Base-by-base conservation (phyloP, 2,113 vertebrate genomes). In the Cheirogaleus medius region DNA sequence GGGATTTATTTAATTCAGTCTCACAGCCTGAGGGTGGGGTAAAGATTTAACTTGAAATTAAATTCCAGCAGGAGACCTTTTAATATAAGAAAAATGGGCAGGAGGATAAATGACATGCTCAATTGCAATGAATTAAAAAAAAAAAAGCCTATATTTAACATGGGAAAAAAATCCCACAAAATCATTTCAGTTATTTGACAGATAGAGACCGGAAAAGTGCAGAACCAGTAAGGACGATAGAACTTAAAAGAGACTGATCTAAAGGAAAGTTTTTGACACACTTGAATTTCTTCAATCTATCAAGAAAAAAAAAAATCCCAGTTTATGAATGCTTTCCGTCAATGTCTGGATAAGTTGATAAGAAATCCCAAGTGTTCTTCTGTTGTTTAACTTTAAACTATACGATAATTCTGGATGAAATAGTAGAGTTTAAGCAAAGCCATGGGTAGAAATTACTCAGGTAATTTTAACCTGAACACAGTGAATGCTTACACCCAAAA, bases 21-120 rank as follows among this genome's bases (percentile, higher is more conserved):
- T 98, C 94, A 96, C 95, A 98, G 97, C 91, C 97, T 97, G 96
- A 97, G 97, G 94, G 93, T 81, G 96, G 97, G 91, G 93, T 96
- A 49, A 98, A 98, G 69, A 97, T 97, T 98, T 98, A 98, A 97
- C 94, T 98, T 85, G 98, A 98, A 98, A 99, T 98, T 98, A 98
- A 98, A 98, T 98, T 98, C 92, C 97, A 98, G 76, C 84, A 98
- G 97, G 81, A 97, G 82, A 97, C 74, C 83, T 99, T 99, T 98
- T 97, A 98, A 97, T 97, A 86, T 97, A 97, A 98, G 95, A 96
- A 98, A 98, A 98, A 97, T 54, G 66, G 96, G 95, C 90, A 98
- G 96, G 68, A 97, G 54, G 52, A 98, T 97, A 98, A 98, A 96
- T 98, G 97, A 97, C 97, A 97, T 95, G 90, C 95, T 97, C 97